Conservation (phyloP, 2,113 vertebrate genomes). For the Chroicocephalus ridibundus region DNA sequence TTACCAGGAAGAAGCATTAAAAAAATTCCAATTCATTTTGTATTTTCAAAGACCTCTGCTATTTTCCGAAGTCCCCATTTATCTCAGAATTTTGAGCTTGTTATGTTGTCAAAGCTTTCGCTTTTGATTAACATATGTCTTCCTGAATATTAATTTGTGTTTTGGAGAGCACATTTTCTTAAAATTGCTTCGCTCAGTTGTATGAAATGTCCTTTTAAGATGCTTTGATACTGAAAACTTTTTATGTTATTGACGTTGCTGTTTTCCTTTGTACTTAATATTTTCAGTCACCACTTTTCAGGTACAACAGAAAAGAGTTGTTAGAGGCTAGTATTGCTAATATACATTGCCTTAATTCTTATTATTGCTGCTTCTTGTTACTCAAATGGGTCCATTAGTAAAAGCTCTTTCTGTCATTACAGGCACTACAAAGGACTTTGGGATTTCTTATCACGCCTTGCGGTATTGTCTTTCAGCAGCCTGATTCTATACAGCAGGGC, state of each 20-base stretch:
- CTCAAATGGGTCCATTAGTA: background rate
- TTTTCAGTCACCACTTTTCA: background rate
- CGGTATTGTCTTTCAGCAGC: background rate
- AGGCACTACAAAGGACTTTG: background rate
- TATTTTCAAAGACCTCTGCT: constrained; percentile 7
- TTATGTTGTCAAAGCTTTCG: constrained; percentile 28
- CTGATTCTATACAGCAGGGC: background rate
- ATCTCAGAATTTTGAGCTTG: constrained; percentile 27
- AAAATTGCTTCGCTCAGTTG: background rate
- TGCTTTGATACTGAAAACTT: background rate
- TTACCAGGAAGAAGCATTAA: background rate
- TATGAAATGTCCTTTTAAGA: background rate
- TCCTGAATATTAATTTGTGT: constrained; percentile 12
- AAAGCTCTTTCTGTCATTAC: background rate
- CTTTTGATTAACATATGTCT: constrained; percentile 30
- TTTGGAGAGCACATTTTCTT: background rate
- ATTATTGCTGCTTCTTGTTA: background rate
- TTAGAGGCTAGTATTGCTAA: background rate
- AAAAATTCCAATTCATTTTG: background rate
- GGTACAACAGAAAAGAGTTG: background rate
- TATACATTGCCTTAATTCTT: background rate
- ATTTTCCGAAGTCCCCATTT: constrained; percentile 7
- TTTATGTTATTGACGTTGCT: background rate
- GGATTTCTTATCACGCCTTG: background rate
- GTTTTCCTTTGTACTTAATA: background rate